These are phyloP conservation scores for Girardinichthys multiradiatus DNA, from an alignment of 2,113 vertebrate genomes.

Conservation along the genomic window DNA sequence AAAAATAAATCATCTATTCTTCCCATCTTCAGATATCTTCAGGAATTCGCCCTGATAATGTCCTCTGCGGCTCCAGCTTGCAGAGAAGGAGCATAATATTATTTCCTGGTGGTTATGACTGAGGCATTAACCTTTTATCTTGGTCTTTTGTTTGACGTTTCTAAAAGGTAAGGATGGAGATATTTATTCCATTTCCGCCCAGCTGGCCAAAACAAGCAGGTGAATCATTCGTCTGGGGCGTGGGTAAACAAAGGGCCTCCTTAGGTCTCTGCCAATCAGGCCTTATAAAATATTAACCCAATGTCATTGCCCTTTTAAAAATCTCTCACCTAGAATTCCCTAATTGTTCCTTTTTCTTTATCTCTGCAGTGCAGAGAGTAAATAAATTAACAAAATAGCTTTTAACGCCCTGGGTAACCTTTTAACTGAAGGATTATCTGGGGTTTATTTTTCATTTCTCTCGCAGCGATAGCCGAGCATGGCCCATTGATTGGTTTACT, in stretches of 20 bases:
- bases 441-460: conserved; percentile 99
- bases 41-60: conserved; percentile 74
- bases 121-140: conserved; percentile 85
- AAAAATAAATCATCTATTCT: conserved; percentile 45
- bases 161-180: conserved; percentile 82
- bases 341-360: conserved; percentile 99
- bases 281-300: conserved; percentile 97
- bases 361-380: conserved; percentile 98
- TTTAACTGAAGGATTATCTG: conserved; percentile 99
- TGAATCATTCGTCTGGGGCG: conserved; percentile 79
- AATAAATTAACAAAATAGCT: conserved; percentile 99
- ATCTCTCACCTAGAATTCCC: conserved; percentile 97
- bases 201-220: conserved; percentile 82
- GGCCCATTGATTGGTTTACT: conserved; percentile 99
- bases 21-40: conserved; percentile 62
- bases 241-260: conserved; percentile 83
- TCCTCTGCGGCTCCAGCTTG: conserved; percentile 58
- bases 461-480: conserved; percentile 94
- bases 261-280: conserved; percentile 88
- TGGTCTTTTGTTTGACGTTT: conserved; percentile 81
- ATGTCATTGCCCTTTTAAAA: conserved; percentile 98
- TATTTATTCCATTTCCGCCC: conserved; percentile 85
- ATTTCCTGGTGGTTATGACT: conserved; percentile 78
- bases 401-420: conserved; percentile 99
- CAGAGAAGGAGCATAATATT: conserved; percentile 69